Base-by-base conservation (phyloP, 2,113 vertebrate genomes). In the Rhombomys opimus region DNA sequence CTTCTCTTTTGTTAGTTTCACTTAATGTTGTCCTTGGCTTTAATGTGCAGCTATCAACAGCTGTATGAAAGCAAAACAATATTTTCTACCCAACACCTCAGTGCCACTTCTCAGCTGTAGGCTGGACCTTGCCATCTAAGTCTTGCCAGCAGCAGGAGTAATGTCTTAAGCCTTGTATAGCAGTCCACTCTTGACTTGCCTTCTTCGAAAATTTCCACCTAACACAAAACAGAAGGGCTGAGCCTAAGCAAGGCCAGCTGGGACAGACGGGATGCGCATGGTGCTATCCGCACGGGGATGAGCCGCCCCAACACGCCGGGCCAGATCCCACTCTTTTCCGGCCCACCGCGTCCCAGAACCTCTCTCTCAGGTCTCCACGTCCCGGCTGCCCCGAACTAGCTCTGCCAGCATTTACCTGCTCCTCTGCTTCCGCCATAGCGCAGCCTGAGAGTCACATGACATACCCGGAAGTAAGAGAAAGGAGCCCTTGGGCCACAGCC, bases 401-500 rank as follows among this genome's bases (percentile, higher is more conserved):
- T 1, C 15, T 18, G 2, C 22, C n/a, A 76, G 15, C 12, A 63
- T 92, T 84, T 99, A 99, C 99, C 99, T 99, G 98, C 86, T 98
- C 98, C 87, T 98, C 98, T 0, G 99, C 98, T 98, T 99, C 99
- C 99, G 99, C 99, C 99, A 99, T 99, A 89, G 93, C 95, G 90
- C 87, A 3, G 82, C 11, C 96, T 0, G 76, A 0, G 80, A 61
- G 97, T 99, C 99, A 99, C 96, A 96, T 99, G 99, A 99, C 95
- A 78, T 8, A 91, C 35, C 87, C 68, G 98, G 95, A 97, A 97
- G 30, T 52, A 14, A 2, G 54, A 20, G 38, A 20, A 30, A 4
- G 15, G 0, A 5, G 59, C 3, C 5, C 0, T 5, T 0, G 0
- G 0, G 0, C n/a, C 5, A 0, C 4, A 9, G 97, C 76, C 89